phyloP scores from a whole-genome alignment of 2,888 invertebrate genomes.

The Lochmaea capreae region DNA sequence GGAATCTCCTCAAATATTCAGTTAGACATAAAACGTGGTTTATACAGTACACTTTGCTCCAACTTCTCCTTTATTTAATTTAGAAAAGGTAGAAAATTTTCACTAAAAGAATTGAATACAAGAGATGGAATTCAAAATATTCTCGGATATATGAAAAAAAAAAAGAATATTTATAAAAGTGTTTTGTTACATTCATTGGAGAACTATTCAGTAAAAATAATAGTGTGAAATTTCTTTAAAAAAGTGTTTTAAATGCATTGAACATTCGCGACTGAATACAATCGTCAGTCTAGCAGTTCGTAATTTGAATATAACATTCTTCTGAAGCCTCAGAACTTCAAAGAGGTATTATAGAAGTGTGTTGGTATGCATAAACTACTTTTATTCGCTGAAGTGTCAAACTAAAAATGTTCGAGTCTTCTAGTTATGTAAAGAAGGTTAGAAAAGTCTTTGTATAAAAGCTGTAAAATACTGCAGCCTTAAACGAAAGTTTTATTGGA shows the following conservation, averaged over 20 bases:
- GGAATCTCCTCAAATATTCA: constrained; percentile 13
- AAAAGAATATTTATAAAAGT: not conserved
- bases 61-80: not conserved
- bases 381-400: not conserved
- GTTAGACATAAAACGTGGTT: constrained; percentile 4
- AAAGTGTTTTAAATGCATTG: not conserved
- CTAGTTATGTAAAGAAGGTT: too few relatives aligned
- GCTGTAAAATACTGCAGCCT: too few relatives aligned
- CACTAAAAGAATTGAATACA: not conserved
- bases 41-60: not conserved
- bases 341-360: not conserved
- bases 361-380: not conserved
- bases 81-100: constrained; percentile 6
- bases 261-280: not conserved
- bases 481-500: too few relatives aligned
- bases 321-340: not conserved
- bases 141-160: not conserved
- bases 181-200: not conserved
- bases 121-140: not conserved
- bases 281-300: not conserved
- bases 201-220: not conserved
- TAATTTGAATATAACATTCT: not conserved
- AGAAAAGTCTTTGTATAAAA: too few relatives aligned
- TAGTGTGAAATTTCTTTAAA: not conserved
- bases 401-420: not conserved